phyloP scores from a whole-genome alignment of 2,888 invertebrate species.

The Cantharis rufa region DNA sequence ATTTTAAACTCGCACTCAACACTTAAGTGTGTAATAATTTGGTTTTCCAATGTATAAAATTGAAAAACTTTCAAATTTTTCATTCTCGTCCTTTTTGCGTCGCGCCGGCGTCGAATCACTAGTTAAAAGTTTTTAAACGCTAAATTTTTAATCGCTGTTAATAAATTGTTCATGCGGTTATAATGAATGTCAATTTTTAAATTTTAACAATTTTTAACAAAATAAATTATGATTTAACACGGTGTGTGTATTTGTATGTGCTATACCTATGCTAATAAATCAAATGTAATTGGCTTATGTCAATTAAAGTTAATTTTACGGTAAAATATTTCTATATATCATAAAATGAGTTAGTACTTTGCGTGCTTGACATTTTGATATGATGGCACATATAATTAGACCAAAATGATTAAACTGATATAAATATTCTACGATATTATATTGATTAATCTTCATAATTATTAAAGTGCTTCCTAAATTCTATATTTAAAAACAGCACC shows the following conservation, averaged over 20 bases:
- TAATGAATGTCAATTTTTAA: background rate
- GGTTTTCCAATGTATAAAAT: background rate
- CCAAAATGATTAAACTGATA: background rate
- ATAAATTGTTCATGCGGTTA: background rate
- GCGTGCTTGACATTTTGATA: constrained; percentile 3
- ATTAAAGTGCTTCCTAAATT: background rate
- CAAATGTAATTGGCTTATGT: background rate
- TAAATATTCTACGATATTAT: background rate
- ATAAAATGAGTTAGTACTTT: background rate
- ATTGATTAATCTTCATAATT: background rate
- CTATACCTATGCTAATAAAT: background rate
- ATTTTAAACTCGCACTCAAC: constrained; percentile 5
- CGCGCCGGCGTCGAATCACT: background rate
- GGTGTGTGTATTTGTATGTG: background rate
- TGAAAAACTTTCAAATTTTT: background rate
- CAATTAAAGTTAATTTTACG: constrained; percentile 1
- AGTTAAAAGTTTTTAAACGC: background rate
- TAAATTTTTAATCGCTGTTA: background rate
- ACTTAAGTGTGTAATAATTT: background rate
- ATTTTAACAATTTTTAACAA: background rate
- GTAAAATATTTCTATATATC: constrained; percentile 4
- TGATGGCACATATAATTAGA: constrained; percentile 1
- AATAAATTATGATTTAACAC: background rate
- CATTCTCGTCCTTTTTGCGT: background rate
- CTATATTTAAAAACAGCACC: background rate